Evolutionary conservation across 2,888 invertebrate species (phyloP), one percentile per base, ranked within the genome.

Genomic region (Graphium colonna): DNA sequence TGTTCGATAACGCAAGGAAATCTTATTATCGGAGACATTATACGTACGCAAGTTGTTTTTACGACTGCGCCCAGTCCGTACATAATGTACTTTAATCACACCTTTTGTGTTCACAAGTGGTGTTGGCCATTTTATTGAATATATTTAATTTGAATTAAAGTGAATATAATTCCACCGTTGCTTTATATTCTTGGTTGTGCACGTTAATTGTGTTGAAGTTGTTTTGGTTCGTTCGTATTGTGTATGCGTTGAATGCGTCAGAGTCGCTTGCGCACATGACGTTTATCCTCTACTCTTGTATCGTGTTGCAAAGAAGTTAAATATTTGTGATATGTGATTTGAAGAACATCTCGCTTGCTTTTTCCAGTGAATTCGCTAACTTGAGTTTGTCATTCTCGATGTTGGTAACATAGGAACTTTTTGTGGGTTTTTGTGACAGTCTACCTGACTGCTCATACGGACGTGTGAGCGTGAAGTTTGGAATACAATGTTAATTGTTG

Each of bases 211-310:
- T 62, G 59, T 59, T 53, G 56, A 50, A 63, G 59, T 73, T 82
- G 82, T 84, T 82, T 84, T 84, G 81, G 79, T 79, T 67, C 75
- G 69, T 63, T 7, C 60, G 65, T 59, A 68, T 70, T 78, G 81
- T 80, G 65, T 55, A 65, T 55, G 55, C 64, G 71, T 73, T 73
- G 64, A 63, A 72, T 66, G 73, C 60, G 72, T 71, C 61, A 61
- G 56, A 57, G 57, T 56, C 61, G 68, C 61, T 51, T 50, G 53
- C 26, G 18, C 51, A 38, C 46, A 55, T 52, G 54, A 50, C 54
- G n/a, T 33, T n/a, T n/a, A 33, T 33, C 16, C 39, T 43, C n/a
- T n/a, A n/a, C n/a, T n/a, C n/a, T n/a, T n/a, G n/a, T n/a, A 4
- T 26, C 15, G 38, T 43, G 36, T 46, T 47, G 21, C n/a, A 12